These are phyloP conservation scores for Phalera bucephala DNA, from an alignment of 2,888 invertebrate species.

Conservation along the genomic window DNA sequence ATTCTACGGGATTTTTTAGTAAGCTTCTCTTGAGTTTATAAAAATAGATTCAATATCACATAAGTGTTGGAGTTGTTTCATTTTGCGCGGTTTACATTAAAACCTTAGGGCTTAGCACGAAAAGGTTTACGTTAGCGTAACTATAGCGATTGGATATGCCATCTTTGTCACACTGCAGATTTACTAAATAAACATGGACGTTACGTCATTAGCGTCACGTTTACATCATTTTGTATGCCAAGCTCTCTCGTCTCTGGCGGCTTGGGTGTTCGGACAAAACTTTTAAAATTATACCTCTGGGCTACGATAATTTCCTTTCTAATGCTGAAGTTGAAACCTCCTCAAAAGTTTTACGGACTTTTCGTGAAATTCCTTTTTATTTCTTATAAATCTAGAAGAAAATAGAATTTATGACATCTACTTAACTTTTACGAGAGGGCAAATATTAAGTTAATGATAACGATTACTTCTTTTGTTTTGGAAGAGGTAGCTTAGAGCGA, in stretches of 20 bases:
- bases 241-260: slow-evolving; percentile 38
- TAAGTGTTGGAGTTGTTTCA: slow-evolving; percentile 7
- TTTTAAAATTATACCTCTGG: slow-evolving; percentile 62
- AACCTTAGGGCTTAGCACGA: no score
- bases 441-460: slow-evolving; percentile 36
- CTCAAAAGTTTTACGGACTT: slow-evolving; percentile 51
- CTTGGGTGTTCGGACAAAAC: slow-evolving; percentile 42
- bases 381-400: slow-evolving; percentile 55
- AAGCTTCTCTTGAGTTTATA: no score
- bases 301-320: slow-evolving; percentile 68
- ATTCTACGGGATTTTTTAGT: no score
- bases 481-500: slow-evolving; percentile 5
- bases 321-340: slow-evolving; percentile 61
- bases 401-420: slow-evolving; percentile 54
- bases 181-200: no score
- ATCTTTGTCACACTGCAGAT: no score
- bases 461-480: slow-evolving; percentile 26
- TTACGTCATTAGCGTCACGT: no score
- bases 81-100: slow-evolving; percentile 17
- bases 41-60: no score
- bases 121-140: no score
- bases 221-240: no score
- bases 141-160: no score
- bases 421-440: slow-evolving; percentile 37
- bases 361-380: slow-evolving; percentile 53